Evolutionary conservation across 2,797 vertebrate species (phyloP).

Genomic region (Melanotaenia parkinsoni): DNA sequence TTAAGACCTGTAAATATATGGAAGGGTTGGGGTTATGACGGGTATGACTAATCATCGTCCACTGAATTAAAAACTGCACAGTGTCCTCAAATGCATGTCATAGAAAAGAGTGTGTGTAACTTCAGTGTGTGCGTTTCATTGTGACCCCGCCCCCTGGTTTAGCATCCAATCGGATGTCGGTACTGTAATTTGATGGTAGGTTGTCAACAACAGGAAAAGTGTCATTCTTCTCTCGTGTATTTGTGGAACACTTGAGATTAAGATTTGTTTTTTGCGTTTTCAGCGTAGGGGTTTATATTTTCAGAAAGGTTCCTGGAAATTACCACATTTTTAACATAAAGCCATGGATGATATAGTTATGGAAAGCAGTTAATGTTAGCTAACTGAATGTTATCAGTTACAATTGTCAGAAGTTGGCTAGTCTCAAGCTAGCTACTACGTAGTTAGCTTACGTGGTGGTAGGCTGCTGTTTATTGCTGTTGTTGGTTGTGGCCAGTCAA

Average conservation of each 20-base stretch:
- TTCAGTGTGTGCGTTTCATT: rapidly evolving
- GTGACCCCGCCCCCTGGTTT: conserved; percentile 17
- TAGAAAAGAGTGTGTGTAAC: neutral
- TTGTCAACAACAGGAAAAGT: conserved; percentile 73
- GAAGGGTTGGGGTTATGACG: neutral
- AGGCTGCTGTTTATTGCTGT: conserved; percentile 29
- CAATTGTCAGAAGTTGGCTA: conserved; percentile 69
- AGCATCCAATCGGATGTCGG: conserved; percentile 61
- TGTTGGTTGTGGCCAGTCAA: conserved; percentile 20
- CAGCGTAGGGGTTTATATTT: neutral
- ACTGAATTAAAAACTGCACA: neutral
- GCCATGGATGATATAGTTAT: conserved; percentile 40
- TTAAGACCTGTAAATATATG: neutral
- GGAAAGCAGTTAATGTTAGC: conserved; percentile 31
- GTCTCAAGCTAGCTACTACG: conserved; percentile 62
- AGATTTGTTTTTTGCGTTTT: conserved; percentile 10
- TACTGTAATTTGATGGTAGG: conserved; percentile 35
- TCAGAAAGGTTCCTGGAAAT: neutral
- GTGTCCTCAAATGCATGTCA: neutral
- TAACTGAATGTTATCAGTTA: conserved; percentile 38
- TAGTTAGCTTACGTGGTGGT: conserved; percentile 52
- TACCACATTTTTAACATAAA: neutral
- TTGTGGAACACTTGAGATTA: neutral
- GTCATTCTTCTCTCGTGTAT: conserved; percentile 29
- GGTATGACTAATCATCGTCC: neutral